These are phyloP conservation scores for Acanthiza pusilla DNA, from an alignment of 2,797 vertebrate genomes.

Conservation along the genomic window DNA sequence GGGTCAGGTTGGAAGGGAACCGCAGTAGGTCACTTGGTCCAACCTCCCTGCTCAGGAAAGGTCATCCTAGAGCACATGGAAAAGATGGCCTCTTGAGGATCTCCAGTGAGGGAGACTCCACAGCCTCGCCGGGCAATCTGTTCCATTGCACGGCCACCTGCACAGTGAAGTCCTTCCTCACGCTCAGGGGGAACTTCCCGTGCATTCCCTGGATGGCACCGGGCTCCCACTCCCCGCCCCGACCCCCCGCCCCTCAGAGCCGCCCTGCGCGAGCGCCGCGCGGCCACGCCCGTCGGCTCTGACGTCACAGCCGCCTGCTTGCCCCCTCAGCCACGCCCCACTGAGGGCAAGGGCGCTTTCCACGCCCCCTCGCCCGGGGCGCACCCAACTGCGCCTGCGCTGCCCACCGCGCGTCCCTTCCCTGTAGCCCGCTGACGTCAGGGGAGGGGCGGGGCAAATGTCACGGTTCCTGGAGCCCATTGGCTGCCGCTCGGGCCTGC, in stretches of 20 bases:
- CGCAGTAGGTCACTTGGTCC: accelerated
- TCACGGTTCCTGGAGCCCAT: not conserved
- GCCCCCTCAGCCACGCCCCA: not conserved
- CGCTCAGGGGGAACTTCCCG: accelerated
- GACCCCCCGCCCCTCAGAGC: accelerated
- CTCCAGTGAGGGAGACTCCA: too few relatives aligned
- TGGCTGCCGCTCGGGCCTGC: not conserved
- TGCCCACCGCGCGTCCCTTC: accelerated
- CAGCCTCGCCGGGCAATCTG: not conserved
- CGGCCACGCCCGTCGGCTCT: accelerated
- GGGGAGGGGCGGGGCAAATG: not conserved
- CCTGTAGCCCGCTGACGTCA: accelerated
- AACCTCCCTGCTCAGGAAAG: too few relatives aligned
- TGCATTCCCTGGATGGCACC: accelerated
- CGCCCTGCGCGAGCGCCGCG: accelerated
- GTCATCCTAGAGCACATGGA: not conserved
- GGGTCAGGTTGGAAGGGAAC: not conserved
- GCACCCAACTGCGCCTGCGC: not conserved
- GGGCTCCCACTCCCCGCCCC: accelerated
- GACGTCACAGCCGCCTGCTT: accelerated
- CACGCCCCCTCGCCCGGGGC: accelerated
- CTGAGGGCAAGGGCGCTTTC: accelerated
- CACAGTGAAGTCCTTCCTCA: accelerated
- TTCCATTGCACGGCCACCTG: accelerated
- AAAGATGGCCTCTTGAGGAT: too few relatives aligned